Base-by-base conservation (phyloP, 2,888 invertebrate species). In the Epistrophe grossulariae region DNA sequence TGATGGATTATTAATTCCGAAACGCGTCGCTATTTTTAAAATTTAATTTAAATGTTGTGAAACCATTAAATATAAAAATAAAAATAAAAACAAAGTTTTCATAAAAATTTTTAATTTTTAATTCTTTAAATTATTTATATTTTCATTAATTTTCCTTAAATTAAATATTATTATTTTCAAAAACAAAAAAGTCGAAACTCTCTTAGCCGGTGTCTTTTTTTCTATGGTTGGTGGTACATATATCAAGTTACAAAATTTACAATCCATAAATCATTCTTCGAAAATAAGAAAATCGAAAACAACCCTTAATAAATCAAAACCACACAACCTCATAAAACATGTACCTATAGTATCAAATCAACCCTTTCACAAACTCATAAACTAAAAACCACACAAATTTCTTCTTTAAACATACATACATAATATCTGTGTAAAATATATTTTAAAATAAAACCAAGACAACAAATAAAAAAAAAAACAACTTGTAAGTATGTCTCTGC, bases 351-450 rank as follows among this genome's bases (percentile, higher is more conserved):
- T 11, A 62, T 24, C 62, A 62, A 62, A 62, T 43, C 62, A 62
- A 62, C 62, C 62, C 62, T 62, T 62, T 43, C 62, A 15, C 15
- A 62, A 62, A 62, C 15, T 62, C 62, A 19, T 62, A 62, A 62
- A 43, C 62, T 43, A 24, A 62, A 60, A 62, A 40, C 62, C 62
- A 40, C 60, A 60, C 19, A 62, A 15, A 24, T 62, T 24, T 43
- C 15, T 43, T 31, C 3, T n/a, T n/a, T n/a, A n/a, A n/a, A 24
- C 3, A 24, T 24, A 24, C 3, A 3, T 24, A 24, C 24, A 24
- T 24, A 31, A 6, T 17, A n/a, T 17, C 15, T 28, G 31, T 55
- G n/a, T 24, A 55, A 31, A 31, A 31, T 19, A n/a, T 19, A 43
- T 62, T 62, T 24, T 24, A 43, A 43, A 62, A 43, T 19, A 15